Conservation (phyloP, 1,140 invertebrate species). For the Diachasma alloeum region DNA sequence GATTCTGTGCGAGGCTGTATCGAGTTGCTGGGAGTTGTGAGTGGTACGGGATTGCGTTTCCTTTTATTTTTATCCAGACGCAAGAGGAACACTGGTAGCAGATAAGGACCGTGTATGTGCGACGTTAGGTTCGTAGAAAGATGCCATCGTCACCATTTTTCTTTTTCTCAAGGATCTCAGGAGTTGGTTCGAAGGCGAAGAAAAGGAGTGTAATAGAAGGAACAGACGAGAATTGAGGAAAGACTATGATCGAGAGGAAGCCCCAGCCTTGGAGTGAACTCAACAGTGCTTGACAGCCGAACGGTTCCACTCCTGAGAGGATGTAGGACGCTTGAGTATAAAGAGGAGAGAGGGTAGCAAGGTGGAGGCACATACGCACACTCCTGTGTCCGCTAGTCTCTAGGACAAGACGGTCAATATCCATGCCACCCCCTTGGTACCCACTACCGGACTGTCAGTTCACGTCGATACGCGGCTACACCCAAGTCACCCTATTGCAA, state of each 20-base stretch:
- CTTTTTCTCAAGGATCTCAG: conserved; percentile 4
- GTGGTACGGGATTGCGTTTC: conserved; percentile 41
- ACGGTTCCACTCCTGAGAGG: not conserved
- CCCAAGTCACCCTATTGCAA: not conserved
- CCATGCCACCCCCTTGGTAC: not conserved
- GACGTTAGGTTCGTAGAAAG: not conserved
- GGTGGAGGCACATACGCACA: not conserved
- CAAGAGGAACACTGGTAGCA: not conserved
- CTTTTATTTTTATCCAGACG: conserved; percentile 7
- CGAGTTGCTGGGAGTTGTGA: conserved; percentile 33
- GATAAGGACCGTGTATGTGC: not conserved
- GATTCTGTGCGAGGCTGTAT: conserved; percentile 38
- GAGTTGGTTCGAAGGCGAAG: not conserved
- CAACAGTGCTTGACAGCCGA: conserved; percentile 28
- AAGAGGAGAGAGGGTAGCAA: not conserved
- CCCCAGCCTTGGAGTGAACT: conserved; percentile 6
- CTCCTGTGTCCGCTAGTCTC: not conserved
- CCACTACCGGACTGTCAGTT: not conserved
- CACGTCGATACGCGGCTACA: not conserved
- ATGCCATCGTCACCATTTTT: conserved; percentile 8
- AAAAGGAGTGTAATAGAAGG: conserved; percentile 3
- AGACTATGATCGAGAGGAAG: conserved; percentile 21
- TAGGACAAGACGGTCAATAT: conserved; percentile 22
- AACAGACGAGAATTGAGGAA: conserved; percentile 21
- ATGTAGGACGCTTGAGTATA: not conserved